These are phyloP conservation scores for Chelon auratus DNA, from an alignment of 2,797 vertebrate genomes.

Conservation along the genomic window DNA sequence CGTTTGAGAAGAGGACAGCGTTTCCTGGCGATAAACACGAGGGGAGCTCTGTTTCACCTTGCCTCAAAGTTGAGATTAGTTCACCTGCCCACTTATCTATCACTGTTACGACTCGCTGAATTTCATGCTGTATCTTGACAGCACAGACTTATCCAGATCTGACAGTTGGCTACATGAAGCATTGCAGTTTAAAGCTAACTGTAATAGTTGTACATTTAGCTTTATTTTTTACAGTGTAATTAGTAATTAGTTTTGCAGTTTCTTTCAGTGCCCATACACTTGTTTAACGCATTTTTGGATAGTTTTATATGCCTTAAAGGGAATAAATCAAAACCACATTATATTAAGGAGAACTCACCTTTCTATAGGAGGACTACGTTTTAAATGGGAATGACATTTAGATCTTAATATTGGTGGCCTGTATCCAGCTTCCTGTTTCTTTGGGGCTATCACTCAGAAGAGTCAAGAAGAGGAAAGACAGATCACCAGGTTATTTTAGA, in stretches of 20 bases:
- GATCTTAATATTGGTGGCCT: neutral
- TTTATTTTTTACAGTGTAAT: too few species aligned
- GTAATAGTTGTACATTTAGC: too few species aligned
- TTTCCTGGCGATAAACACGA: too few species aligned
- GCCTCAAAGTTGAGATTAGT: too few species aligned
- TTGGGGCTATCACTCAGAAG: conserved; percentile 16
- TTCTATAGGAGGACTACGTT: neutral
- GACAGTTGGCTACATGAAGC: neutral
- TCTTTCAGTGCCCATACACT: neutral
- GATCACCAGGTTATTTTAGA: conserved; percentile 19
- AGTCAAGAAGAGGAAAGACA: conserved; percentile 10
- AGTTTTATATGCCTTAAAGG: neutral
- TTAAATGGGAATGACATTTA: neutral
- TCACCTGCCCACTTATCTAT: too few species aligned
- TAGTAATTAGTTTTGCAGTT: too few species aligned
- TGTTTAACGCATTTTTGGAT: neutral
- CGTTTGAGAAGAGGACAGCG: too few species aligned
- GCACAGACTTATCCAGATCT: neutral
- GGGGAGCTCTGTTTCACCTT: too few species aligned
- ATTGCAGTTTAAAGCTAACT: neutral
- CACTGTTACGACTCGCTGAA: too few species aligned
- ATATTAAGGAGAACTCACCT: neutral
- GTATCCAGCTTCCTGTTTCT: neutral
- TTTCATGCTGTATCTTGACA: neutral
- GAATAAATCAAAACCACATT: neutral